Base-by-base conservation (phyloP, 1,140 invertebrate genomes). In the Papilio aristodemus region DNA sequence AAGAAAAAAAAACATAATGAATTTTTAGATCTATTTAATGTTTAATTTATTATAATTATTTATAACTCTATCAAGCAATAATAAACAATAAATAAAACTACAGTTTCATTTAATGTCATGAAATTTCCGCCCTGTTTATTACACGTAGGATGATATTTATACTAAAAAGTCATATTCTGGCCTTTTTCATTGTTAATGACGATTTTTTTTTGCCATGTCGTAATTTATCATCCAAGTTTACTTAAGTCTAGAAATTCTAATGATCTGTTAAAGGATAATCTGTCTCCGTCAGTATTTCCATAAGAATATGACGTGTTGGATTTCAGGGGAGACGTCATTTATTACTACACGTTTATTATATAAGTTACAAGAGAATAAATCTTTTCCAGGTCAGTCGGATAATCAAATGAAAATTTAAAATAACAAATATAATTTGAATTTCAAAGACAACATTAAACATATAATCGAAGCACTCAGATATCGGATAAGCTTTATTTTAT, bases 241-340 rank as follows among this genome's bases (percentile, higher is more conserved):
- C 17, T 46, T 9, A 46, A 46, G 19, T 17, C 46, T 50, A 50
- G 8, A 11, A 50, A 14, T 43, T 43, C 14, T 7, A 43, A 43
- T 43, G 41, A 43, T 43, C 41, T 43, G 46, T 50, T 50, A 50
- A 22, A 50, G 46, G 19, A 50, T 50, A 50, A 46, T 46, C 14
- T 46, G 11, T 50, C 46, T 22, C 19, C n/a, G 46, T 50, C 46
- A 50, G 46, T 50, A 14, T 50, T 22, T 19, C 4, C 3, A 1
- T 50, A 50, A 39, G 10, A 13, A 50, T 50, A 50, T 25, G 46
- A 50, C 19, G 19, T 25, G 46, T 50, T 50, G 17, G 43, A 1
- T 25, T 13, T 50, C 19, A 50, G 46, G 14, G 22, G 7, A 43
- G n/a, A n/a, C 7, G 17, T 19, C 17, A 50, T 50, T 50, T 50